phyloP scores from a whole-genome alignment of 1,140 invertebrate species.

The Chelonus insularis region DNA sequence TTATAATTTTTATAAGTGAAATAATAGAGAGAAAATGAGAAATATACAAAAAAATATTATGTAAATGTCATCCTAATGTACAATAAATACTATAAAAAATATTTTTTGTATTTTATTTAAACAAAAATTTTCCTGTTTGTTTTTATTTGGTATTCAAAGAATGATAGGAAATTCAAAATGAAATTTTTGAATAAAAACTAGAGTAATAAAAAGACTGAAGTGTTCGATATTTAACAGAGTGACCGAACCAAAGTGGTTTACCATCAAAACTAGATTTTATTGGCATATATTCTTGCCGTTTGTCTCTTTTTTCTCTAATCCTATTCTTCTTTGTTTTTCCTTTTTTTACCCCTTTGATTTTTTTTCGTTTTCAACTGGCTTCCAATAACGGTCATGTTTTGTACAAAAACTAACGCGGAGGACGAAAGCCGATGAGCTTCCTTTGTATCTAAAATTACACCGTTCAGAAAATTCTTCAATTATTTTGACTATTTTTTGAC shows the following conservation, averaged over 20 bases:
- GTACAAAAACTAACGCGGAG: slow-evolving; percentile 4
- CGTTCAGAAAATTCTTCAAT: background rate
- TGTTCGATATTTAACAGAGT: slow-evolving; percentile 18
- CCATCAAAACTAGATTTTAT: slow-evolving; percentile 9
- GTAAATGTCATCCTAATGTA: background rate
- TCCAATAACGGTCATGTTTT: slow-evolving; percentile 25
- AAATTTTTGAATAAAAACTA: no score
- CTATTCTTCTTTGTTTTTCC: background rate
- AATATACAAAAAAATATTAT: background rate
- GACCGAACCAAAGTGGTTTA: slow-evolving; percentile 19
- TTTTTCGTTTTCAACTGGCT: background rate
- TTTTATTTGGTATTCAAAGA: no score
- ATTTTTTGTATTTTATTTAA: no score
- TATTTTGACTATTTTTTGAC: background rate
- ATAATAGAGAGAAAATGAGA: slow-evolving; percentile 7
- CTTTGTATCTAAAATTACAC: slow-evolving; percentile 8
- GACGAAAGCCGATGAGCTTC: background rate
- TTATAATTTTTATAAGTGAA: slow-evolving; percentile 27
- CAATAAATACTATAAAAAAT: background rate
- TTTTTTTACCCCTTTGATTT: slow-evolving; percentile 1
- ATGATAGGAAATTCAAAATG: no score
- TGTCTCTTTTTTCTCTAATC: no score
- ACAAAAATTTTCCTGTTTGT: no score
- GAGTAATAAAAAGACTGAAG: background rate
- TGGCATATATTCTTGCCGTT: background rate